Conservation (phyloP, 2,113 vertebrate species). For the Sprattus sprattus region DNA sequence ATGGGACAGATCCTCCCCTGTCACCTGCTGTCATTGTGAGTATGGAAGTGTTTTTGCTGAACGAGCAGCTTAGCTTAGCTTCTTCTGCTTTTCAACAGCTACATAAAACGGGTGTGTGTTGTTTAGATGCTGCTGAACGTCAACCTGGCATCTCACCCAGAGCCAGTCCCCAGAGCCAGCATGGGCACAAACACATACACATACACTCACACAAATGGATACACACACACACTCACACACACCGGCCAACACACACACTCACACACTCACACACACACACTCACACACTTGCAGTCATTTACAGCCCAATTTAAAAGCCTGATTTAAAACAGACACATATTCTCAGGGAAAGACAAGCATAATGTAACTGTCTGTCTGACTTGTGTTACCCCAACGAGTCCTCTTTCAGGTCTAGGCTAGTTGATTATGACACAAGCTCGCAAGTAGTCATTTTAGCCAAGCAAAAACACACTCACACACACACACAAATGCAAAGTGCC, state of each 20-base stretch:
- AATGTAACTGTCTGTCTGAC: background rate
- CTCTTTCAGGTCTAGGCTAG: background rate
- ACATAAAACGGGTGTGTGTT: background rate
- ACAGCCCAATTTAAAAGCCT: too few species aligned
- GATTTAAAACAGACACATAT: too few species aligned
- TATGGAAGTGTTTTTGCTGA: background rate
- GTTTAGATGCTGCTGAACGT: too few species aligned
- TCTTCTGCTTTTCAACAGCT: background rate
- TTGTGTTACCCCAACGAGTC: background rate
- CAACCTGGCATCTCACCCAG: too few species aligned
- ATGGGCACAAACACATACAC: background rate
- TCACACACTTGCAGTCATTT: background rate
- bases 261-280: conserved; percentile 1
- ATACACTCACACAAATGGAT: background rate
- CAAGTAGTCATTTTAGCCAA: background rate
- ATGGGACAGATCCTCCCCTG: background rate
- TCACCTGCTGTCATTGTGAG: background rate
- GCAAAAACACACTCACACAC: background rate
- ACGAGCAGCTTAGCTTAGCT: background rate
- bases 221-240: background rate
- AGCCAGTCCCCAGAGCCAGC: background rate
- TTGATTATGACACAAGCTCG: background rate
- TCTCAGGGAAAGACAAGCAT: background rate
- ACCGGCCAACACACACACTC: conserved; percentile 8
- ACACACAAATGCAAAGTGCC: background rate